phyloP scores from a whole-genome alignment of 2,113 vertebrate species.

The Atherinomorus stipes region DNA sequence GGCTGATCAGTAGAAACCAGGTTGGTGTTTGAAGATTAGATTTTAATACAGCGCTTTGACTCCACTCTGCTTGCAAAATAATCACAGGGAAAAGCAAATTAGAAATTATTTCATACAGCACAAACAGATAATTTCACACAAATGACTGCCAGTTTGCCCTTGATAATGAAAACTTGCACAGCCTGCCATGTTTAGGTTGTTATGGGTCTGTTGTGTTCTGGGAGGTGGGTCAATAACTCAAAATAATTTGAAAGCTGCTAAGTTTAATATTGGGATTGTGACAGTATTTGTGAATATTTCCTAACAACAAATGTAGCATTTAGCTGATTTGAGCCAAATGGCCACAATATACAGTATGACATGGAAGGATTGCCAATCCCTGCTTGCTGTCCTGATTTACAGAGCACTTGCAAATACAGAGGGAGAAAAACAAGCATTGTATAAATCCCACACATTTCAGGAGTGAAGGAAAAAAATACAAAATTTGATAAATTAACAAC shows the following conservation, averaged over 20 bases:
- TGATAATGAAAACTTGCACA: constrained; percentile 58
- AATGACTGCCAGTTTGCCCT: constrained; percentile 74
- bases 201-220: constrained; percentile 23
- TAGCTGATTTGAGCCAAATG: constrained; percentile 31
- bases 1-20: constrained; percentile 82
- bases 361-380: constrained; percentile 26
- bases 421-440: background rate
- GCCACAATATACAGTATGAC: constrained; percentile 2
- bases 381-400: constrained; percentile 30
- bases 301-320: background rate
- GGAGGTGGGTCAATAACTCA: constrained; percentile 44
- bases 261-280: constrained; percentile 5
- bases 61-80: constrained; percentile 75
- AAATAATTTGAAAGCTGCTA: constrained; percentile 25
- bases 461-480: background rate
- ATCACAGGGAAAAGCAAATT: constrained; percentile 79
- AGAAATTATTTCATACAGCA: constrained; percentile 79
- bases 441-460: background rate
- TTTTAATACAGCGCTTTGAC: constrained; percentile 83
- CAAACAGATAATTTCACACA: constrained; percentile 49
- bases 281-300: constrained; percentile 27
- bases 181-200: constrained; percentile 50
- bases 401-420: constrained; percentile 13
- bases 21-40: constrained; percentile 86
- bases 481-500: constrained; percentile 12